These are phyloP conservation scores for Xiphophorus birchmanni DNA, from an alignment of 2,797 vertebrate genomes.

Conservation along the genomic window DNA sequence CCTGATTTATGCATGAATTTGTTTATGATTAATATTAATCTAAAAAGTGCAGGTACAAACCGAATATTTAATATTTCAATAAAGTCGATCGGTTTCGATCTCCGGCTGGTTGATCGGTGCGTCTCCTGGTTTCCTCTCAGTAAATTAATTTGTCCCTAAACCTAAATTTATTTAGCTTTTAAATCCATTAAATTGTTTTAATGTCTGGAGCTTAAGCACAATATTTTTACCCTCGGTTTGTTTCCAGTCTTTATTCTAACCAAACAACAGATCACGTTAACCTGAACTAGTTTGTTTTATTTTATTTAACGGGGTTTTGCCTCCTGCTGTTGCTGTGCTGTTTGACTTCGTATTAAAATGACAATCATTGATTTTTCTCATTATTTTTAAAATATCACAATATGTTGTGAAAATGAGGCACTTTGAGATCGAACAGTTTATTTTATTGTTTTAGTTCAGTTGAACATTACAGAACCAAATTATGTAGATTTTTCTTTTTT, in stretches of 20 bases:
- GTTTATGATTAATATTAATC: neutral
- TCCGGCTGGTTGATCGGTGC: neutral
- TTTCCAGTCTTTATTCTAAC: constrained; percentile 22
- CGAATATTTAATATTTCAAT: neutral
- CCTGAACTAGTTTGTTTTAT: neutral
- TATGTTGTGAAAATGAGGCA: constrained; percentile 44
- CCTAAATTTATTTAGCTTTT: neutral
- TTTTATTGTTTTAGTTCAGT: constrained; percentile 17
- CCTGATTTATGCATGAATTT: neutral
- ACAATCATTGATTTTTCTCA: constrained; percentile 67
- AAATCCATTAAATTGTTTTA: neutral
- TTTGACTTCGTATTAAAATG: constrained; percentile 54
- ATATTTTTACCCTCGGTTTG: neutral
- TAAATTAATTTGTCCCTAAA: neutral
- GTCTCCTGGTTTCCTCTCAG: neutral
- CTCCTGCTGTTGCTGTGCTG: constrained; percentile 24
- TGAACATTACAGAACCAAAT: constrained; percentile 19
- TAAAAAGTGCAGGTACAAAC: neutral
- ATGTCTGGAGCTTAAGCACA: neutral
- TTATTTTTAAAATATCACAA: constrained; percentile 36
- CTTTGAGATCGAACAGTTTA: constrained; percentile 42
- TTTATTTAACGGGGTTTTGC: constrained; percentile 2
- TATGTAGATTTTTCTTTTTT: constrained; percentile 21
- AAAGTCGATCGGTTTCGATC: neutral
- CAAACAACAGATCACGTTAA: neutral